Evolutionary conservation across 2,797 vertebrate genomes (phyloP).

Genomic region (Taenioides sp.): DNA sequence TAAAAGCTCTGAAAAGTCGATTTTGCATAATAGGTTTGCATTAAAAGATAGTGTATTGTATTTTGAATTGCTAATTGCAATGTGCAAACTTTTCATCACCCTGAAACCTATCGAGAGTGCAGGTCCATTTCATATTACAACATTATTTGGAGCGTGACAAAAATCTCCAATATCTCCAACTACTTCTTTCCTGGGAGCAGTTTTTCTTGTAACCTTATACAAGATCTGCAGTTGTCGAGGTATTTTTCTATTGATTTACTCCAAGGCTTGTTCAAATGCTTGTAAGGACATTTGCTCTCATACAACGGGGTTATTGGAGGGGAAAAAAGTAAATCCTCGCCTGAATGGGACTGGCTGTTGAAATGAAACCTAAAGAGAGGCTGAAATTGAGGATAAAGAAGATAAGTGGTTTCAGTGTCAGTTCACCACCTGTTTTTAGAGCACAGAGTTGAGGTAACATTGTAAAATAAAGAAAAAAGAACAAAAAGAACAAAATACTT

Average conservation of each 20-base stretch:
- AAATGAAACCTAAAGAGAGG: conserved; percentile 21
- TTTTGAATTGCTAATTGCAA: no score
- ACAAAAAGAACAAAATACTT: background rate
- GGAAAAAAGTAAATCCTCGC: conserved; percentile 28
- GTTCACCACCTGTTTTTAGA: conserved; percentile 7
- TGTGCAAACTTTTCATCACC: no score
- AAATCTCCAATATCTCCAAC: background rate
- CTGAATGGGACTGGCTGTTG: background rate
- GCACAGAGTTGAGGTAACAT: background rate
- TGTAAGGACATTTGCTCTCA: conserved; percentile 16
- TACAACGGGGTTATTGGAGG: conserved; percentile 25
- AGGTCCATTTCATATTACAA: conserved; percentile 6
- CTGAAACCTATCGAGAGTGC: background rate
- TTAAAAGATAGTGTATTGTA: no score
- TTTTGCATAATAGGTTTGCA: no score
- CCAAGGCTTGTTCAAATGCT: conserved; percentile 17
- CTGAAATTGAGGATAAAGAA: background rate
- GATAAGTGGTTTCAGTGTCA: background rate
- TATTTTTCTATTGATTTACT: conserved; percentile 35
- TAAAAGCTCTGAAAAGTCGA: no score
- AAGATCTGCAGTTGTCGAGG: conserved; percentile 28
- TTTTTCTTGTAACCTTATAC: conserved; percentile 31
- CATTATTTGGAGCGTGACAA: conserved; percentile 9
- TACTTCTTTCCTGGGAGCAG: background rate
- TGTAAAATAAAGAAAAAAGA: background rate